Base-by-base conservation (phyloP, 2,113 vertebrate genomes). In the Circaetus gallicus region DNA sequence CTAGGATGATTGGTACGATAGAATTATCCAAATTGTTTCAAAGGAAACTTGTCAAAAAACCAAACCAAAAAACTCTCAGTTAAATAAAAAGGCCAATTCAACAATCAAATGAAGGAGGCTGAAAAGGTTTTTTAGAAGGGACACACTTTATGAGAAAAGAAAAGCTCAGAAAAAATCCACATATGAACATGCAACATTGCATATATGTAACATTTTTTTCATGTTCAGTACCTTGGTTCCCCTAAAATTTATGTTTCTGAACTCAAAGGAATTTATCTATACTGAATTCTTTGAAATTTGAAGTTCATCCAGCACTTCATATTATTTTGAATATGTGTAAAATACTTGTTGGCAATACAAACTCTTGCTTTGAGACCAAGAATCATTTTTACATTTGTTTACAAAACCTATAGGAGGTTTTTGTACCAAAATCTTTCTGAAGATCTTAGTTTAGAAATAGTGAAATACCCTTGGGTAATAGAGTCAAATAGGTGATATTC, bases 161-260 rank as follows among this genome's bases (percentile, higher is more conserved):
- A 53, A 63, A 86, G 18, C 20, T 47, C 40, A 63, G 32, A 11
- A 70, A 82, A 53, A 61, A 65, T 16, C 8, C 10, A 2, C 29
- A 13, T 73, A 19, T 52, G 42, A 72, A 25, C 47, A 50, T 40
- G 8, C 24, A 43, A 24, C 38, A 34, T 28, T 82, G 25, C 79
- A 49, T 12, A 74, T 5, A 18, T 0, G 0, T 22, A 49, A 31
- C 4, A 16, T 17, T 47, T 58, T 71, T 66, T 69, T 7, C 17
- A 38, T 8, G 6, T 29, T 82, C 31, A 8, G 3, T 47, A 45
- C 50, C 20, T 62, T 73, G 59, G 11, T 18, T 70, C 22, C 14
- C 42, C 28, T 34, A 32, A 90, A 71, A 79, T 12, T 6, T 25
- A 2, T 10, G 2, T 24, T 85, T 79, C 47, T 67, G 22, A 82